Percentiles rank a stretch among this genome's conserved stretches.
Evolutionary conservation across 2,113 vertebrate genomes (phyloP).

Genomic region (Tupaia chinensis): DNA sequence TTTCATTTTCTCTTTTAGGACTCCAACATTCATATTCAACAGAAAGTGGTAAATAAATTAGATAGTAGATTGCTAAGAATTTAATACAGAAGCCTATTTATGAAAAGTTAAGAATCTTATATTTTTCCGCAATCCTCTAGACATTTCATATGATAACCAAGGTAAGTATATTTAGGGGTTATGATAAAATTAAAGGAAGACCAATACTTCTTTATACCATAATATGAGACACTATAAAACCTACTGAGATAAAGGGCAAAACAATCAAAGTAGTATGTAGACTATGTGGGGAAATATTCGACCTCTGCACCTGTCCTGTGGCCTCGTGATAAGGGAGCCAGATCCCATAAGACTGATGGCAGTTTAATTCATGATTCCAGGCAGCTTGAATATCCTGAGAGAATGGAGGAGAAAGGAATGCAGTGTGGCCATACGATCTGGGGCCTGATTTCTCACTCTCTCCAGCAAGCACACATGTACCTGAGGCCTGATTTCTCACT

Average conservation of each 20-base stretch:
- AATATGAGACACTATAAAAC: neutral
- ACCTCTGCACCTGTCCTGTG: too few relatives aligned
- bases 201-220: neutral
- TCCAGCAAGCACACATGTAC: too few relatives aligned
- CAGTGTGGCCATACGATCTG: too few relatives aligned
- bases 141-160: conserved; percentile 18
- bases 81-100: conserved; percentile 13
- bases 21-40: conserved; percentile 24
- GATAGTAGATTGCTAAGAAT: neutral
- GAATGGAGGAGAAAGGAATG: too few relatives aligned
- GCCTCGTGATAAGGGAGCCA: too few relatives aligned
- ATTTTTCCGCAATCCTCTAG: conserved; percentile 50
- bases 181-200: neutral
- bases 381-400: too few relatives aligned
- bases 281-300: neutral
- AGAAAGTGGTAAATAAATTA: conserved; percentile 75
- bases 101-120: conserved; percentile 42
- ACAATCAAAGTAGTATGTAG: neutral
- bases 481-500: too few relatives aligned
- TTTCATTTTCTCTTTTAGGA: conserved; percentile 64
- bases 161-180: conserved; percentile 28
- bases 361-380: too few relatives aligned
- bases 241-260: neutral
- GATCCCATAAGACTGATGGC: too few relatives aligned
- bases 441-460: too few relatives aligned